Conservation (phyloP, 2,888 invertebrate genomes). For the Phymatocera aterrima region DNA sequence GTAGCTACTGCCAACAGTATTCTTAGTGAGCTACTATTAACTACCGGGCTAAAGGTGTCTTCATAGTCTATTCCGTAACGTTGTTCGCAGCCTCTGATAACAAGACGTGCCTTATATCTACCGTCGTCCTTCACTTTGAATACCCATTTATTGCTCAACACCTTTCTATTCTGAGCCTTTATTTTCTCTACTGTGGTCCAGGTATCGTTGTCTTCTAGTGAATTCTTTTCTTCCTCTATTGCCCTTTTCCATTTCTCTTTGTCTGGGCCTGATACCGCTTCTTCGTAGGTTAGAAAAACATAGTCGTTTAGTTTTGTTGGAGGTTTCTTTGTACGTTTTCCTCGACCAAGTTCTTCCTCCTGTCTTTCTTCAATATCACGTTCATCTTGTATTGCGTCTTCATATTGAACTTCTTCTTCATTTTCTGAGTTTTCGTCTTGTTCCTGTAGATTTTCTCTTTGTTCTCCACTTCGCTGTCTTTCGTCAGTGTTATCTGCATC, state of each 20-base stretch:
- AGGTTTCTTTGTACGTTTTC: constrained; percentile 21
- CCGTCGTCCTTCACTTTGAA: constrained; percentile 55
- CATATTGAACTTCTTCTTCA: too few relatives aligned
- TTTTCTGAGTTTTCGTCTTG: too few relatives aligned
- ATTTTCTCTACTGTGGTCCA: constrained; percentile 48
- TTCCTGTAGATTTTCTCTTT: too few relatives aligned
- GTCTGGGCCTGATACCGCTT: constrained; percentile 40
- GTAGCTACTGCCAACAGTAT: neutral
- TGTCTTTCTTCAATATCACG: neutral
- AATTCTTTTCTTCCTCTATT: constrained; percentile 51
- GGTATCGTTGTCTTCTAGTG: constrained; percentile 53
- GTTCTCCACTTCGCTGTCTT: too few relatives aligned
- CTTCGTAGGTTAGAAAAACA: constrained; percentile 30
- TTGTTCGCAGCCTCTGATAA: constrained; percentile 52
- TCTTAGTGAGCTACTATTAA: neutral
- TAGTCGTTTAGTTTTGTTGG: too few relatives aligned
- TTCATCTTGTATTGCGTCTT: too few relatives aligned
- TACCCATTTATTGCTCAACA: constrained; percentile 54
- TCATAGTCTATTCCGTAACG: constrained; percentile 44
- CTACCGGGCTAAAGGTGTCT: constrained; percentile 32
- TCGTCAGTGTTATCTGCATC: too few relatives aligned
- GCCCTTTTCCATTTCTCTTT: constrained; percentile 34
- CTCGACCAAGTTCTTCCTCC: constrained; percentile 31
- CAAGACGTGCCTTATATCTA: constrained; percentile 55
- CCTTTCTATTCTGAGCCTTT: constrained; percentile 49